Conservation (phyloP, 2,888 invertebrate species). For the Leistus spinibarbis region DNA sequence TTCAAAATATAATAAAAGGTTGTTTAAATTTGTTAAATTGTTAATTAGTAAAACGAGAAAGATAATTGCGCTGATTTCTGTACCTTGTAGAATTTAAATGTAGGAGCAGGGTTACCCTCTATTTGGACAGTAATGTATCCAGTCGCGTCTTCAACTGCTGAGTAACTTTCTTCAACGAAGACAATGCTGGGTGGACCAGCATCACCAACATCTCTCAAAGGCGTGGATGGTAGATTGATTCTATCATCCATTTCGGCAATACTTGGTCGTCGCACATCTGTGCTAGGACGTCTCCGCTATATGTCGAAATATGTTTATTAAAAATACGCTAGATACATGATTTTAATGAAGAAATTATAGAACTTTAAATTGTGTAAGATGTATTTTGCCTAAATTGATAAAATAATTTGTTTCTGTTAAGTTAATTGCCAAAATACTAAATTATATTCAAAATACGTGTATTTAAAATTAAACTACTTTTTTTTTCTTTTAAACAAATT, state of each 20-base stretch:
- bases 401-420: neutral
- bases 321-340: conserved; percentile 1
- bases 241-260: conserved; percentile 88
- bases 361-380: neutral
- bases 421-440: neutral
- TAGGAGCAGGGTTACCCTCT: conserved; percentile 93
- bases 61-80: neutral
- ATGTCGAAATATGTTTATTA: conserved; percentile 40
- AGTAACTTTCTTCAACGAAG: conserved; percentile 93
- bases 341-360: conserved; percentile 9
- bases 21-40: neutral
- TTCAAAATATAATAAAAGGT: conserved; percentile 26
- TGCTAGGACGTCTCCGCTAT: conserved; percentile 84
- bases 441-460: conserved; percentile 9
- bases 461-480: neutral
- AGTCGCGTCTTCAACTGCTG: conserved; percentile 94
- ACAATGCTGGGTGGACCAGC: conserved; percentile 89
- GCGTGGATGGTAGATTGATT: conserved; percentile 90
- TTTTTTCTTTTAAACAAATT: neutral
- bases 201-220: conserved; percentile 78
- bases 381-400: neutral
- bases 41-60: neutral
- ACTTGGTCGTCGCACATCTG: conserved; percentile 89
- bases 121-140: conserved; percentile 92
- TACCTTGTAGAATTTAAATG: conserved; percentile 91